Evolutionary conservation across 1,140 invertebrate species (phyloP).

Genomic region (Plectrocnemia conspersa): DNA sequence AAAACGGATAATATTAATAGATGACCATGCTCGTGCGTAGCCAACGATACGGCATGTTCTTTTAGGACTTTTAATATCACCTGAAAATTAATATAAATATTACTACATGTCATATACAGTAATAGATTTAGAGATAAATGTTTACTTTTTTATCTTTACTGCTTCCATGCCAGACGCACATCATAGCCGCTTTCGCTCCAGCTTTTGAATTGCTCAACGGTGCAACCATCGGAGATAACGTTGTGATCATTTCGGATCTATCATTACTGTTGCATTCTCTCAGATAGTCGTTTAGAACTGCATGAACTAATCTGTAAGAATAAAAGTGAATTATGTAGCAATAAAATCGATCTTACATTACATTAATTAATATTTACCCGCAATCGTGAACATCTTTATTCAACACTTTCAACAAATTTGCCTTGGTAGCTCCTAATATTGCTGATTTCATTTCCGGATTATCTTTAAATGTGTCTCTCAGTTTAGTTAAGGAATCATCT

Average conservation of each 20-base stretch:
- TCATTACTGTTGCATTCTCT: slow-evolving; percentile 66
- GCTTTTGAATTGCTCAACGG: slow-evolving; percentile 79
- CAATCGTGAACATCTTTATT: slow-evolving; percentile 66
- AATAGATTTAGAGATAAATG: slow-evolving; percentile 5
- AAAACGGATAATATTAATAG: slow-evolving; percentile 77
- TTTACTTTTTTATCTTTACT: slow-evolving; percentile 67
- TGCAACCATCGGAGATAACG: slow-evolving; percentile 63
- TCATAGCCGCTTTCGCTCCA: slow-evolving; percentile 71
- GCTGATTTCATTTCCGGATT: slow-evolving; percentile 63
- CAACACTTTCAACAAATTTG: slow-evolving; percentile 63
- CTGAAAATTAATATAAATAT: slow-evolving; percentile 39
- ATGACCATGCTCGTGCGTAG: slow-evolving; percentile 82
- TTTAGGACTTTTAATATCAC: slow-evolving; percentile 78
- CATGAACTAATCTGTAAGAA: slow-evolving; percentile 63
- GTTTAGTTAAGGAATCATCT: slow-evolving; percentile 54
- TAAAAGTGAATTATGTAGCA: too few species aligned
- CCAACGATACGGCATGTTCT: slow-evolving; percentile 73
- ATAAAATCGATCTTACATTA: too few species aligned
- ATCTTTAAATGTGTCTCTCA: slow-evolving; percentile 61
- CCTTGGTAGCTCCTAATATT: slow-evolving; percentile 64
- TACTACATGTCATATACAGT: background rate
- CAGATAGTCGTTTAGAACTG: slow-evolving; percentile 77
- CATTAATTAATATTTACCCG: slow-evolving; percentile 43
- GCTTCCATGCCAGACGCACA: slow-evolving; percentile 84
- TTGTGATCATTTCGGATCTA: slow-evolving; percentile 66